A percentile compares a stretch with the other conserved stretches of the same genome.
Evolutionary conservation across 2,888 invertebrate genomes (phyloP).

Genomic region (Stenotaenia linearis): DNA sequence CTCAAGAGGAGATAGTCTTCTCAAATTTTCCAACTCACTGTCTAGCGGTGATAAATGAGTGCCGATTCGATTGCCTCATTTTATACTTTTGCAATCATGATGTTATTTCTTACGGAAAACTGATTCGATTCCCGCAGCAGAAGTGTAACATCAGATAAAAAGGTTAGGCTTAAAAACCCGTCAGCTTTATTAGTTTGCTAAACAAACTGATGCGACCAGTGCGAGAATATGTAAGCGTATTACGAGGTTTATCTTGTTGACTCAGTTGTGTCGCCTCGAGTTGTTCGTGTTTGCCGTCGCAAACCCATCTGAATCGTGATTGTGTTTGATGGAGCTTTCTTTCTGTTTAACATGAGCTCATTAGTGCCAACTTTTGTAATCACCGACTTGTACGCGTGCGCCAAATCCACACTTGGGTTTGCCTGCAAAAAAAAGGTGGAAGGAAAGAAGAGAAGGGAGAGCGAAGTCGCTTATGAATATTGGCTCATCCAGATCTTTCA

Average conservation of each 20-base stretch:
- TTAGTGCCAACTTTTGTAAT: conserved; percentile 23
- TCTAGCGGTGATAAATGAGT: neutral
- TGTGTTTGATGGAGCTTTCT: conserved; percentile 24
- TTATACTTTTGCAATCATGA: neutral
- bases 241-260: conserved; percentile 22
- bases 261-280: conserved; percentile 21
- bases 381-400: conserved; percentile 8
- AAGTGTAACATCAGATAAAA: neutral
- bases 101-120: neutral
- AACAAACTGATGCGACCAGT: neutral
- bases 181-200: neutral
- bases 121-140: neutral
- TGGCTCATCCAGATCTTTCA: conserved; percentile 19
- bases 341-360: conserved; percentile 23
- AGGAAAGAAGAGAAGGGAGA: conserved; percentile 11
- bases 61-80: neutral
- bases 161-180: neutral
- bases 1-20: neutral
- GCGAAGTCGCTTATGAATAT: conserved; percentile 17
- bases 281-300: conserved; percentile 17
- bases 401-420: neutral
- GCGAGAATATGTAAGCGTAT: neutral
- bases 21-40: neutral
- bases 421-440: neutral
- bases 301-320: neutral